Conservation (phyloP, 2,113 vertebrate species). For the Sarotherodon lohbergeri region DNA sequence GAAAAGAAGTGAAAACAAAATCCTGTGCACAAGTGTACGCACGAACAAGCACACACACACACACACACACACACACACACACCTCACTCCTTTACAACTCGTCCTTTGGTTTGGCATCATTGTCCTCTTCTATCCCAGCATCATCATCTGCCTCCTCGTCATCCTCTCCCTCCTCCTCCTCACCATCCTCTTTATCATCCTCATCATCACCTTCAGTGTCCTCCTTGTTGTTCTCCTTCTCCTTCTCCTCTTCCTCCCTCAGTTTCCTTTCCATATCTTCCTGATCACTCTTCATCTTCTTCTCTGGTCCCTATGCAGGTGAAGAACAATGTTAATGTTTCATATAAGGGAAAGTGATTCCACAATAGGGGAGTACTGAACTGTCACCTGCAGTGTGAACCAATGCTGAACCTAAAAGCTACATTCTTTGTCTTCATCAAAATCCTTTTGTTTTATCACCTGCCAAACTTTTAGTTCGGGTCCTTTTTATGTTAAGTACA, state of each 20-base stretch:
- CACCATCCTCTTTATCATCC: background rate
- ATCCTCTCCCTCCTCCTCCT: background rate
- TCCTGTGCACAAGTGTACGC: too few species aligned
- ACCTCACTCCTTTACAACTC: conserved; percentile 54
- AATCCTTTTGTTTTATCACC: background rate
- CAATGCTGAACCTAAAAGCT: background rate
- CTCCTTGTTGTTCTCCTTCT: conserved; percentile 61
- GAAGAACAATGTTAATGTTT: background rate
- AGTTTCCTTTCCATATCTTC: conserved; percentile 52
- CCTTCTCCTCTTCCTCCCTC: conserved; percentile 65
- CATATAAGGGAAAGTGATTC: background rate
- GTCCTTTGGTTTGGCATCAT: conserved; percentile 29
- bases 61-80: background rate
- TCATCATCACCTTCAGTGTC: background rate
- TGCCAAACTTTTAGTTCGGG: background rate
- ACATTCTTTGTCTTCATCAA: background rate
- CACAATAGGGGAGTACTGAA: background rate
- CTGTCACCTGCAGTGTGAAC: background rate
- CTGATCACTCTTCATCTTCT: conserved; percentile 64
- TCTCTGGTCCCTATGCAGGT: conserved; percentile 51
- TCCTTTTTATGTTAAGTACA: background rate
- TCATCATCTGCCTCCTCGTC: conserved; percentile 11
- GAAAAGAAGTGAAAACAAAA: too few species aligned
- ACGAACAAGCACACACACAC: too few species aligned
- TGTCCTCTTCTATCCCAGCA: conserved; percentile 7